Conservation (phyloP, 2,113 vertebrate species). For the Zapornia atra region DNA sequence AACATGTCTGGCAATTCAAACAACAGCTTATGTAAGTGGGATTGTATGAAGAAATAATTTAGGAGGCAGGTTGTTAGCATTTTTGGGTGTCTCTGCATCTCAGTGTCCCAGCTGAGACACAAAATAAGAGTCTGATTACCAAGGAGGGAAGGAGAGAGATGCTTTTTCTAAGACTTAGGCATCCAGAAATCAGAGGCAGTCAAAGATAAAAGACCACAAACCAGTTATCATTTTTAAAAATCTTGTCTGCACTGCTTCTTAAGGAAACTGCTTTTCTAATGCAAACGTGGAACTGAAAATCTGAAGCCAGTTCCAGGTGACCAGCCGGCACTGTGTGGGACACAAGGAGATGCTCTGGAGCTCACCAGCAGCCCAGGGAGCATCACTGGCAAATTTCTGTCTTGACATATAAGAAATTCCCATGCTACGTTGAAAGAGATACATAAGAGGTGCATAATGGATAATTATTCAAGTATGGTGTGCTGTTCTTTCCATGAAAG, state of each 20-base stretch:
- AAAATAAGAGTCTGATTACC: constrained; percentile 3
- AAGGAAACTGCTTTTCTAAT: constrained; percentile 39
- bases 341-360: neutral
- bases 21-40: constrained; percentile 6
- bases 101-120: constrained; percentile 1
- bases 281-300: constrained; percentile 28
- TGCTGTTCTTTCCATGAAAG: neutral
- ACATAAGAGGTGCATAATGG: neutral
- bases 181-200: neutral
- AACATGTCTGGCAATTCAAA: constrained; percentile 17
- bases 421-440: neutral
- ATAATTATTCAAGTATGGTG: neutral
- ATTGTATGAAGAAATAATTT: neutral
- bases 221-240: neutral
- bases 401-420: neutral
- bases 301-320: constrained; percentile 10
- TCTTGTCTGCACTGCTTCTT: neutral
- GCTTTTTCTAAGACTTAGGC: neutral
- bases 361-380: neutral
- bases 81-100: neutral
- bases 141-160: neutral
- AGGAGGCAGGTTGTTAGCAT: neutral
- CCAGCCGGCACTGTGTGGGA: constrained; percentile 14
- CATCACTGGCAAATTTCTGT: neutral
- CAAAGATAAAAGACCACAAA: neutral